A percentile compares a stretch with the other conserved stretches of the same genome.
These are phyloP conservation scores for Brachyistius frenatus DNA, from an alignment of 2,113 vertebrate species.

Conservation along the genomic window DNA sequence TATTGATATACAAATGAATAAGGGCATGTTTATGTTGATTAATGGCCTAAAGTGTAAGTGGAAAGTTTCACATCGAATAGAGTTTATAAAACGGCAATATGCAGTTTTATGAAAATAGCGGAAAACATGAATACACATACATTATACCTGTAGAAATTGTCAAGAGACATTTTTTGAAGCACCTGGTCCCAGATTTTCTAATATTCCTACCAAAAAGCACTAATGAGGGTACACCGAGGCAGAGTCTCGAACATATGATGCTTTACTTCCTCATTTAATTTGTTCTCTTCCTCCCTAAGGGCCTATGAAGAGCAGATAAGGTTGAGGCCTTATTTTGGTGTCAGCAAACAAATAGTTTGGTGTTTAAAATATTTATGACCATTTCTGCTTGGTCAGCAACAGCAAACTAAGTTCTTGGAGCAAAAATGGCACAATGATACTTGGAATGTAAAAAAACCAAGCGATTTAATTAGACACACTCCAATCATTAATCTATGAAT, in stretches of 20 bases:
- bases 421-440: no score
- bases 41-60: not conserved
- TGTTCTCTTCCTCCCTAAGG: not conserved
- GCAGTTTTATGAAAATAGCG: not conserved
- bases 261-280: not conserved
- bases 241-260: not conserved
- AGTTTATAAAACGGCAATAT: not conserved
- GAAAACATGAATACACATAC: not conserved
- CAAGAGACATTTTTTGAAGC: not conserved
- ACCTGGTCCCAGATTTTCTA: not conserved
- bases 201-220: not conserved
- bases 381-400: no score
- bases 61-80: not conserved
- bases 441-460: no score
- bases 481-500: no score
- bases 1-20: constrained; percentile 5
- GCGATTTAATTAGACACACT: no score
- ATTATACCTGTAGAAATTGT: not conserved
- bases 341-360: not conserved
- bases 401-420: no score
- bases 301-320: not conserved
- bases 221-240: not conserved
- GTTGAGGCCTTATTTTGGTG: not conserved
- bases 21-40: not conserved
- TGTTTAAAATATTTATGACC: no score